Evolutionary conservation across 2,113 vertebrate genomes (phyloP), one percentile per base, ranked within the genome.

Genomic region (Atherinomorus stipes): DNA sequence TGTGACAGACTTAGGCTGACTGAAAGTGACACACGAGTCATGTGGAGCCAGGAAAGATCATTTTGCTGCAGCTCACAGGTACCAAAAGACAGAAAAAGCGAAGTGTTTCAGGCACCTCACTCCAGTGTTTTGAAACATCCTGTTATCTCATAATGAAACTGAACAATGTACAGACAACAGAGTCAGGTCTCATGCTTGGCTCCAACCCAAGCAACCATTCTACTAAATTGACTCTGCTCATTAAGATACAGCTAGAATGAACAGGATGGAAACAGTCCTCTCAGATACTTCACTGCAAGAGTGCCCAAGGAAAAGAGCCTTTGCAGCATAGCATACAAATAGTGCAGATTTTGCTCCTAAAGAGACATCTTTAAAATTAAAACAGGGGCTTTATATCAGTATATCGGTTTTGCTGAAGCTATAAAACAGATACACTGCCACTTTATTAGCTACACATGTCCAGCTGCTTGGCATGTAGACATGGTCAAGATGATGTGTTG

Each of bases 91-190:
- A 16, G 37, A 38, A 70, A 71, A 71, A 62, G 28, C 22, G 11
- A 76, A 81, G 61, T 50, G 72, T 7, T 51, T 31, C 25, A 59
- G 68, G 63, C 26, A 37, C 26, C n/a, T 44, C 42, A 26, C 54
- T 67, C 23, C n/a, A 25, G 38, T 23, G 23, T 91, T 90, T 64
- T 76, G 88, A 91, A 91, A 89, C 82, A 85, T 91, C 89, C 88
- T 88, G 76, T 89, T 82, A 37, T 11, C 38, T 81, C 78, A 85
- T 51, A 79, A 45, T 69, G 74, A 86, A 90, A 88, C 80, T 40
- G 0, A 74, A 73, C 37, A 47, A 53, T 23, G 23, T 28, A 61
- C 64, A 49, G 18, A 31, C 67, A 26, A 57, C 49, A 56, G 4
- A 73, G 63, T 18, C 44, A 9, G n/a, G 18, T 31, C 11, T 74